phyloP scores from a whole-genome alignment of 2,888 invertebrate species.

The Elysia crispata region DNA sequence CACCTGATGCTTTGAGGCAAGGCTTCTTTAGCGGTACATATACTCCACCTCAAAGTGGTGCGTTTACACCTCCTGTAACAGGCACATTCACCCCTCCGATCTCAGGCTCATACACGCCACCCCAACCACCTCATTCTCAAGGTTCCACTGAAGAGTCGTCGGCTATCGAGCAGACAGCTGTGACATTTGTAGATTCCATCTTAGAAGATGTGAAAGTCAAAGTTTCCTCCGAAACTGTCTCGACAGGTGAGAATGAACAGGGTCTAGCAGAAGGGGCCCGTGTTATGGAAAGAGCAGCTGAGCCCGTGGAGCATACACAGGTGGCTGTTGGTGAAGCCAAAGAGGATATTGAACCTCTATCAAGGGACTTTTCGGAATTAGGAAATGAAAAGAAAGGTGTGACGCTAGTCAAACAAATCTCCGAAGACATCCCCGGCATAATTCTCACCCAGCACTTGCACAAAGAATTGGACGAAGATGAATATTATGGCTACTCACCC shows the following conservation, averaged over 20 bases:
- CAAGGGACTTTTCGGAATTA: slow-evolving; percentile 69
- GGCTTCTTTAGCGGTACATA: slow-evolving; percentile 58
- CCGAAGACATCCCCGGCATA: slow-evolving; percentile 81
- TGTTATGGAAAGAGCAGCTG: neutral
- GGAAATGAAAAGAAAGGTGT: slow-evolving; percentile 43
- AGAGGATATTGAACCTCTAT: slow-evolving; percentile 75
- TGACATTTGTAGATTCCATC: slow-evolving; percentile 72
- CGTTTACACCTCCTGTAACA: slow-evolving; percentile 20
- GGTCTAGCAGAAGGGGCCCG: slow-evolving; percentile 40
- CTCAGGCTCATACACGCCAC: slow-evolving; percentile 35
- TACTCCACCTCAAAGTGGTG: slow-evolving; percentile 46
- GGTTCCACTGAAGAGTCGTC: slow-evolving; percentile 45
- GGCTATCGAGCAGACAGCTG: slow-evolving; percentile 66
- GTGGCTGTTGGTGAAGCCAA: slow-evolving; percentile 49
- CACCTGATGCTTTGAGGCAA: slow-evolving; percentile 71
- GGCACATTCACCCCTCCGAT: slow-evolving; percentile 42
- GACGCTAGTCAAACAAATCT: slow-evolving; percentile 60
- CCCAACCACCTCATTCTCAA: slow-evolving; percentile 28
- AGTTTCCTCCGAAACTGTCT: slow-evolving; percentile 54
- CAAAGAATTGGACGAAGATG: slow-evolving; percentile 64
- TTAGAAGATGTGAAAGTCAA: slow-evolving; percentile 70
- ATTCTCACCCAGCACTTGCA: slow-evolving; percentile 82
- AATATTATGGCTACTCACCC: slow-evolving; percentile 55
- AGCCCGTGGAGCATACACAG: neutral
- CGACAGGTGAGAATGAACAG: slow-evolving; percentile 46